Evolutionary conservation across 2,888 invertebrate genomes (phyloP).

Genomic region (Molorchus minor): DNA sequence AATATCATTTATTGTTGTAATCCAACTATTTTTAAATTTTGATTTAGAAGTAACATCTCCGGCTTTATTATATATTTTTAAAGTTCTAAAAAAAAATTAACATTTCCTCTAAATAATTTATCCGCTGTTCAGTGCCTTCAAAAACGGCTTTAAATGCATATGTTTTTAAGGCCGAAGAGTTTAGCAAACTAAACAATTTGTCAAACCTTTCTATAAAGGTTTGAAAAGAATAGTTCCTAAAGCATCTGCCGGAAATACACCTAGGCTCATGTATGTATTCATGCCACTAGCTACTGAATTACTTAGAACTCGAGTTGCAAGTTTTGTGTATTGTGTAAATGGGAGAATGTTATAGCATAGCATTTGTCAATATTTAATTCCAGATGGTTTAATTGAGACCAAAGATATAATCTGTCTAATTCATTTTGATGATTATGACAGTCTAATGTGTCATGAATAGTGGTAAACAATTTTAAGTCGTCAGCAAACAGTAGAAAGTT

Average conservation of each 20-base stretch:
- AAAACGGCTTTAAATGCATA: constrained; percentile 15
- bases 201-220: constrained; percentile 12
- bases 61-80: constrained; percentile 11
- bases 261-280: constrained; percentile 9
- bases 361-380: too few relatives aligned
- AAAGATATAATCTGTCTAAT: too few relatives aligned
- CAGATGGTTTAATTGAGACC: too few relatives aligned
- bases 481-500: too few relatives aligned
- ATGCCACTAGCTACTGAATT: constrained; percentile 17
- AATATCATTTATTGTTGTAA: constrained; percentile 37
- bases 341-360: too few relatives aligned
- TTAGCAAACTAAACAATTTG: constrained; percentile 15
- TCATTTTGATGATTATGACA: too few relatives aligned
- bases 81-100: constrained; percentile 2
- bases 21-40: constrained; percentile 35
- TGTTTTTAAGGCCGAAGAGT: background rate
- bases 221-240: background rate
- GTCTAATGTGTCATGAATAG: too few relatives aligned
- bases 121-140: constrained; percentile 10
- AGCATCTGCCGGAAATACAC: constrained; percentile 8
- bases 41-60: constrained; percentile 33
- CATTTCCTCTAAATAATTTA: constrained; percentile 11
- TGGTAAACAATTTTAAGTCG: too few relatives aligned
- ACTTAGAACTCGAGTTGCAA: constrained; percentile 5
- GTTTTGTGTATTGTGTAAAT: too few relatives aligned